phyloP scores from a whole-genome alignment of 2,888 invertebrate species.

The Drosophila monieri region DNA sequence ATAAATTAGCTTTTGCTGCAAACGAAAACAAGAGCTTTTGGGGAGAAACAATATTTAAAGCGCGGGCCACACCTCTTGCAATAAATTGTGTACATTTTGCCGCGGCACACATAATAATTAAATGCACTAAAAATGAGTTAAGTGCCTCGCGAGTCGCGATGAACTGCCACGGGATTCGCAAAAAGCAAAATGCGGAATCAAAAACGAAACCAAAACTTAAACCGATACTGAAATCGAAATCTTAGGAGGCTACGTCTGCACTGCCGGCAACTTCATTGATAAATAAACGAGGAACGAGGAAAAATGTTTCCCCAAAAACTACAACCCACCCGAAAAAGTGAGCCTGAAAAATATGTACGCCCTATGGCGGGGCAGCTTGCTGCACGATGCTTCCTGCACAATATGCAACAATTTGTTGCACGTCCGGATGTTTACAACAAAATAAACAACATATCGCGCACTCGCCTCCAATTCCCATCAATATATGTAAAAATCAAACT shows the following conservation, averaged over 20 bases:
- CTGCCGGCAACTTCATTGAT: conserved; percentile 76
- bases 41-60: conserved; percentile 39
- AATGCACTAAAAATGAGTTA: conserved; percentile 66
- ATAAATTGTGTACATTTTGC: conserved; percentile 67
- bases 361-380: conserved; percentile 53
- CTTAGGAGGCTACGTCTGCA: conserved; percentile 59
- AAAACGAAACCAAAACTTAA: not conserved
- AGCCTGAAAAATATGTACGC: conserved; percentile 56
- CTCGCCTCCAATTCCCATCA: conserved; percentile 34
- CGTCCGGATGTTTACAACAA: conserved; percentile 78
- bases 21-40: conserved; percentile 23
- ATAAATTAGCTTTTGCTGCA: conserved; percentile 49
- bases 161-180: conserved; percentile 36
- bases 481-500: conserved; percentile 32
- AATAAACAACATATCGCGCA: conserved; percentile 66
- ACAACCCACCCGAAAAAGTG: conserved; percentile 8
- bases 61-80: conserved; percentile 71
- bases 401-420: conserved; percentile 78
- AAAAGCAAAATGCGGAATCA: conserved; percentile 36
- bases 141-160: conserved; percentile 47
- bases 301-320: conserved; percentile 37
- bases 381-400: conserved; percentile 71
- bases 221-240: conserved; percentile 19
- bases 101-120: conserved; percentile 65
- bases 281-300: conserved; percentile 64